Evolutionary conservation across 2,113 vertebrate genomes (phyloP).

Genomic region (Gnathonemus echidnorhynchus): DNA sequence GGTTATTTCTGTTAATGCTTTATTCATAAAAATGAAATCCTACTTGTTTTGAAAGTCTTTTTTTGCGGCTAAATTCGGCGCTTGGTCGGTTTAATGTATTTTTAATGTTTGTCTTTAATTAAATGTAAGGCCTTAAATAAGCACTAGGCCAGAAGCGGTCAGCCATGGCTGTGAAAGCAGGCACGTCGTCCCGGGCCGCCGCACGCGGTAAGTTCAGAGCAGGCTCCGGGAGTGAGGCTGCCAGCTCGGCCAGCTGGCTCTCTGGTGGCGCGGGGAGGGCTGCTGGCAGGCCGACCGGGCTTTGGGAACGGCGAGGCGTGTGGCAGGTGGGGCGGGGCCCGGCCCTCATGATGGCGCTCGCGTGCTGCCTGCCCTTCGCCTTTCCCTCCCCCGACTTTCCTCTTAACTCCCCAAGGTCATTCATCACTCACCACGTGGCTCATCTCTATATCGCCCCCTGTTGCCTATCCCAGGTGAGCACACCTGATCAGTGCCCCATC

Average conservation of each 20-base stretch:
- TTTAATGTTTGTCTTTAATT: not conserved
- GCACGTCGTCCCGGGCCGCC: not conserved
- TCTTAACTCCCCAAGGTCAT: not conserved
- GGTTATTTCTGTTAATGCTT: not conserved
- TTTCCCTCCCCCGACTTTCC: not conserved
- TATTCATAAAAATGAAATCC: not conserved
- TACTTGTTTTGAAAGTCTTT: not conserved
- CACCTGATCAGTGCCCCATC: not conserved
- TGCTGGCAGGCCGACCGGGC: not conserved
- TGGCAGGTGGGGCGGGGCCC: not conserved
- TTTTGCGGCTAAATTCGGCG: not conserved
- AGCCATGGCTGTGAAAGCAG: not conserved
- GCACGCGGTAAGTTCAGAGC: not conserved
- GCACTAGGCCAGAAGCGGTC: not conserved
- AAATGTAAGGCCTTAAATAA: not conserved
- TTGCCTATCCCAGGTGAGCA: not conserved
- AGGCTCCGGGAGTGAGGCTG: not conserved
- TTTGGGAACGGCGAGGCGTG: not conserved
- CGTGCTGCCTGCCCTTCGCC: not conserved
- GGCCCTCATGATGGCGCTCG: not conserved
- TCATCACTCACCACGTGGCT: not conserved
- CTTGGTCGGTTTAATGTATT: not conserved
- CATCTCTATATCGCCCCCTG: not conserved
- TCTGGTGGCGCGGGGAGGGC: not conserved
- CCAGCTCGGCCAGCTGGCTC: not conserved